Base-by-base conservation (phyloP, 2,113 vertebrate species). In the Ammodramus savannarum region DNA sequence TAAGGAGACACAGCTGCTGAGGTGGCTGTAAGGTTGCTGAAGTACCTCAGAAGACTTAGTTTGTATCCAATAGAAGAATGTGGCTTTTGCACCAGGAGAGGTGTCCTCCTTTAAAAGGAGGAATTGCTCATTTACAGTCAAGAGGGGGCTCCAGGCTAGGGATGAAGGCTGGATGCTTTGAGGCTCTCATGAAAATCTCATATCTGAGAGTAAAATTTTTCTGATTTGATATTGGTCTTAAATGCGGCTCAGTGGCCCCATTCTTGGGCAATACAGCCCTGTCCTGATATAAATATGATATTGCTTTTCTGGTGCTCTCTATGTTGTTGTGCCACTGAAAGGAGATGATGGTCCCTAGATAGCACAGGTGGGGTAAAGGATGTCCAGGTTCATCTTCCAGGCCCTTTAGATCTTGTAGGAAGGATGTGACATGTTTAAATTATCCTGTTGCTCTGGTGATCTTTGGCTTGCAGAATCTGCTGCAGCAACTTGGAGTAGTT, bases 131-230 rank as follows among this genome's bases (percentile, higher is more conserved):
- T 34, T 43, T 59, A 6, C 6, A 6, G 19, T 54, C 11, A 13
- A 39, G 61, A 55, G 2, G 1, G 5, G 10, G 2, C 12, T 46
- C 17, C 10, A 34, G 66, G 39, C 46, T 57, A 22, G 18, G 20
- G 15, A 12, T 10, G 11, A 43, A 81, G 29, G 7, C 19, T 49
- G 34, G 8, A 9, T 34, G 4, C 78, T 82, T 41, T 63, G 52
- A 63, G 19, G 7, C 3, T 78, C 1, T 58, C 8, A 1, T 5
- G 26, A 46, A 36, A 43, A 52, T 11, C 4, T 58, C 0, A 0
- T 11, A 12, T 26, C 9, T 49, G 15, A 58, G 25, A 29, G 12
- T 38, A 1, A 26, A 1, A 22, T 27, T 14, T 39, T 49, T 4
- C 43, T 26, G 18, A 15, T 59, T 86, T 59, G 10, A 17, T 22